Base-by-base conservation (phyloP, 1,140 invertebrate species). In the Pseudomyrmex dendroicus region DNA sequence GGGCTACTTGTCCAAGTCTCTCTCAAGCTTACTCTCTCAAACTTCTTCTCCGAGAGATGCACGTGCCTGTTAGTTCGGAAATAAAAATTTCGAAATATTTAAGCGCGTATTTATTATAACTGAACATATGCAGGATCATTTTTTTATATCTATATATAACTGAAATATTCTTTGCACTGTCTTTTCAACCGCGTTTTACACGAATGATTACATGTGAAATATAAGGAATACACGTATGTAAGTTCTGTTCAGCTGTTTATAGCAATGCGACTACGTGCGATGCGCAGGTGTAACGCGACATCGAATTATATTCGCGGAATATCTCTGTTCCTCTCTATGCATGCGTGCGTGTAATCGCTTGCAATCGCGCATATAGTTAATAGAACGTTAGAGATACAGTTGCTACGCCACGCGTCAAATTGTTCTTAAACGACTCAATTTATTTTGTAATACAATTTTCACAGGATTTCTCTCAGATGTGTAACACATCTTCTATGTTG, bases 1-100 rank as follows among this genome's bases (percentile, higher is more conserved):
- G 5, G 35, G 73, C 73, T 83, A 56, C 73, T 84, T 78, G 85
- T 82, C 76, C 74, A 70, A 82, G 74, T 82, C 76, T 80, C 50
- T 12, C 35, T 35, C 35, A 35, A 17, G 35, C 70, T 50, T 62
- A 44, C 73, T 76, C 80, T 22, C 44, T 73, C 68, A 17, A 57
- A 76, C 50, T 85, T 76, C 86, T 85, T 76, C 83, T 57, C 57
- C 57, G 35, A 57, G 59, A 35, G 0, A 17, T 54, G 56, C 52
- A 35, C 48, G 48, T 57, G 59, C 52, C 76, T 87, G 56, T 67
- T 48, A 17, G 48, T 46, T 22, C 15, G 48, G 25, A 35, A 48
- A 74, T 8, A 22, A 25, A 56, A 54, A 3, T 82, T 54, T 54
- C 20, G 17, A 48, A 56, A 54, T 54, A 70, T 54, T 35, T 35